Base-by-base conservation (phyloP, 2,888 invertebrate genomes). In the Drosophila buzzatii region DNA sequence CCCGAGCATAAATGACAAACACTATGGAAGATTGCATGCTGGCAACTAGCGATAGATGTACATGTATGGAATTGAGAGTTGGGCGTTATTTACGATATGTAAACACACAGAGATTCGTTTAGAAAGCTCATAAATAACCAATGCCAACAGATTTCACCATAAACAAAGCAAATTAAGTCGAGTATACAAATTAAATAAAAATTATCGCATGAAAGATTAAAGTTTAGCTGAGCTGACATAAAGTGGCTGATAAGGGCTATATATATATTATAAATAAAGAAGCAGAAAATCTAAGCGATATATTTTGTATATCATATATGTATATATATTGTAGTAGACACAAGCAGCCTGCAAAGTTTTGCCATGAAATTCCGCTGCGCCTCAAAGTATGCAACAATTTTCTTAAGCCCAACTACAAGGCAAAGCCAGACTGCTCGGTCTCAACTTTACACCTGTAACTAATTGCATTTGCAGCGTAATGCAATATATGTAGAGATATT, bases 1-100 rank as follows among this genome's bases (percentile, higher is more conserved):
- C 62, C 63, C 70, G 6, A 58, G 65, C 63, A 62, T 61, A 74
- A 74, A 60, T 74, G 79, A 68, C 73, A 70, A 69, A 70, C 81
- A 71, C 74, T 69, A 35, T 27, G 60, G 33, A 10, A 18, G 62
- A 56, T 42, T 56, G 55, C 49, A 73, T 37, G 49, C 67, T 57
- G 68, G 35, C 53, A 23, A 57, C 53, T 44, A 35, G 47, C 39
- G 66, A 76, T 65, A 76, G 6, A 27, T 27, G 27, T 27, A 27
- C 66, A n/a, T 58, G 44, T n/a, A 9, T 9, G 8, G 31, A 44
- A 20, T 37, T 55, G 12, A 44, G 57, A 16, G 72, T 23, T 16
- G 31, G 44, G 41, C n/a, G 37, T 35, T 37, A 49, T 56, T 35
- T 39, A 49, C 47, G 41, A 12, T 35, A 18, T 27, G 56, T 39